Base-by-base conservation (phyloP, 1,140 invertebrate genomes). In the Kradibia gibbosae region DNA sequence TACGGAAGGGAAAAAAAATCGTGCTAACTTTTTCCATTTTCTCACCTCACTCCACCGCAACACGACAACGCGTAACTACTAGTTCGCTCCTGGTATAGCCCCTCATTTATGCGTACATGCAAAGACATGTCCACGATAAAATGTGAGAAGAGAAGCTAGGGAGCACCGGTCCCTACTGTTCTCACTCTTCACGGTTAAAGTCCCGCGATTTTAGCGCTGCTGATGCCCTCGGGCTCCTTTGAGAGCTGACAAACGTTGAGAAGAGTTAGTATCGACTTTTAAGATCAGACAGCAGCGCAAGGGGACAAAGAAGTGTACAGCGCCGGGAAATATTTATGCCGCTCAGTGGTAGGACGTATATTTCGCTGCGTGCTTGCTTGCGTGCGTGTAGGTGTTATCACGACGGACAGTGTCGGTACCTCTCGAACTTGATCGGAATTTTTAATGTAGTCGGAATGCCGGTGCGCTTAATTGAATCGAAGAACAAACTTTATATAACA, bases 201-300 rank as follows among this genome's bases (percentile, higher is more conserved):
- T 34, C 10, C 17, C 65, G 77, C 36, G 77, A 50, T 71, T 78
- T 79, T 71, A 45, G 34, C n/a, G 25, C 20, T 22, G 8, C 28
- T 31, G 48, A 57, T 78, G 65, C 76, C 62, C 55, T 42, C 2
- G 39, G 62, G 76, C 28, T 22, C 45, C 42, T 28, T 15, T 22
- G 48, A 48, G 22, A 76, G 57, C 55, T 57, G 74, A 39, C 31
- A 25, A 42, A 53, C 62, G 7, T 2, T 15, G 60, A 39, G 62
- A 67, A 67, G 34, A 67, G 62, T 71, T 71, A 25, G 39, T 71
- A 78, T 78, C 77, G 77, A 78, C 77, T 78, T 78, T 78, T 53
- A 71, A 71, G 53, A 48, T 42, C 70, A 48, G 50, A 17, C 53
- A 48, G 17, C 45, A 48, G 15, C 5, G 31, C 31, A 48, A 31